Base-by-base conservation (phyloP, 2,113 vertebrate species). In the Paraplagusia blochii region DNA sequence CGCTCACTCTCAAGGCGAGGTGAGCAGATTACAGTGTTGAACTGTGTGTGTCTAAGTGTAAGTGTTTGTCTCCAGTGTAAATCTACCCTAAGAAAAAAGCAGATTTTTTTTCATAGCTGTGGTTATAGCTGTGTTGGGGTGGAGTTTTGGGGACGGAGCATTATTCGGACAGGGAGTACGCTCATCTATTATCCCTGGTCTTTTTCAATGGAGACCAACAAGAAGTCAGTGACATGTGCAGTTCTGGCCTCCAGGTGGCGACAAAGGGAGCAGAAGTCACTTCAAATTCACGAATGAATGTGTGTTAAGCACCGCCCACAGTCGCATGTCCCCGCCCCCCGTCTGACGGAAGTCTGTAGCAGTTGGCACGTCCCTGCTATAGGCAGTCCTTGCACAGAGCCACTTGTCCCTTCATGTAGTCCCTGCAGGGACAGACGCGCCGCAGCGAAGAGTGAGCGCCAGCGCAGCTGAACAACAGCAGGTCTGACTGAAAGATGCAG, bases 351-450 rank as follows among this genome's bases (percentile, higher is more conserved):
- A 3, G 45, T n/a, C 42, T 13, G 15, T 9, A 8, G 47, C 33
- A 14, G 63, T 35, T 1, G 4, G 22, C 9, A 17, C 58, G 72
- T 4, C 12, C 74, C 55, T 73, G 91, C 93, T 98, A 98, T 94
- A 98, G 91, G 81, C 97, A 99, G 90, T 92, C 91, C 54, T 93
- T 91, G 76, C 97, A 99, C 69, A 99, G 92, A 0, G 97, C 97
- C 80, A 97, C 97, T 89, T 99, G 97, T 79, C 97, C 97, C 84
- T 99, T 99, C 91, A 95, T 94, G 76, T 98, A 99, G 93, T 99
- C 95, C 68, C 96, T 91, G 87, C 97, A 99, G 52, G 97, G 97
- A 85, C 97, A 99, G 90, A 99, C 53, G 74, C 97, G 92, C 48
- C 75, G 87, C 81, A 95, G 90, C 16, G 85, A 86, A 29, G 85